Evolutionary conservation across 2,888 invertebrate species (phyloP).

Genomic region (Phragmatobia fuliginosa): DNA sequence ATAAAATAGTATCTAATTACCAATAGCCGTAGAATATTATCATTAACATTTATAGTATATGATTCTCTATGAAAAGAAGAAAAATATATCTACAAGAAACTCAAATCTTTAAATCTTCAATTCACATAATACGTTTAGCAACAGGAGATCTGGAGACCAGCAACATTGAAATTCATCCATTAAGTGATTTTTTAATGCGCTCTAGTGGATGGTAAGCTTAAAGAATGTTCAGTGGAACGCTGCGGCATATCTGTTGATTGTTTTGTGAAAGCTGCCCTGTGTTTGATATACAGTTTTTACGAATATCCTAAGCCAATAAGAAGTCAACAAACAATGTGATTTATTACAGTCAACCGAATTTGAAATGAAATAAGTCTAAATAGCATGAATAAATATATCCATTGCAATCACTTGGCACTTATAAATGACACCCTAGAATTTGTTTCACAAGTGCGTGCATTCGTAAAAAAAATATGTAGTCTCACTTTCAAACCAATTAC

Average conservation of each 20-base stretch:
- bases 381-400: neutral
- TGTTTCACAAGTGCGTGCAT: neutral
- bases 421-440: neutral
- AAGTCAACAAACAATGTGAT: conserved; percentile 35
- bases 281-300: conserved; percentile 49
- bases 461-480: too few species aligned
- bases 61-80: too few species aligned
- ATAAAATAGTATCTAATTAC: too few species aligned
- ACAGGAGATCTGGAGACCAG: neutral
- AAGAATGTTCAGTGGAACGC: conserved; percentile 18
- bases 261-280: conserved; percentile 51
- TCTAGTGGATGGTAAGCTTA: conserved; percentile 25
- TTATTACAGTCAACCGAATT: conserved; percentile 20
- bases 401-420: neutral
- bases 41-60: neutral
- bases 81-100: neutral
- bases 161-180: neutral
- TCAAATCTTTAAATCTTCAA: neutral
- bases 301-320: conserved; percentile 21
- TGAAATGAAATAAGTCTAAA: conserved; percentile 20
- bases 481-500: neutral
- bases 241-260: conserved; percentile 58
- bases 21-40: neutral
- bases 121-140: neutral
- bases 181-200: conserved; percentile 12